Evolutionary conservation across 2,888 invertebrate genomes (phyloP), one percentile per base, ranked within the genome.

Genomic region (Drosophila mettleri): DNA sequence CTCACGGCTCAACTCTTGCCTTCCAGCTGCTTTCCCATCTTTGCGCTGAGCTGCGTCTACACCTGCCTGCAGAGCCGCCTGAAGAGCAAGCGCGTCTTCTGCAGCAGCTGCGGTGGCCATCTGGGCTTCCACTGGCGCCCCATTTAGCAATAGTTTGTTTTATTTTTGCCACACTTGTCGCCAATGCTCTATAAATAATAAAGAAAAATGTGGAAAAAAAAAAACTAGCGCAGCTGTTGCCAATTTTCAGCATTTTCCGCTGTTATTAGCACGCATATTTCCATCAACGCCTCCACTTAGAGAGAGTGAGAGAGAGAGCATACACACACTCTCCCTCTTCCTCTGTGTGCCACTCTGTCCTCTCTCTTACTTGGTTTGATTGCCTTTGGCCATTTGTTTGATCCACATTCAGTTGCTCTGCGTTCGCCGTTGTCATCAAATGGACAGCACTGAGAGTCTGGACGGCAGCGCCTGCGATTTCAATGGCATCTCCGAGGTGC

Each of bases 61-160:
- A 68, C 86, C 33, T 91, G 90, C 39, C 82, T 91, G 22, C 90
- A 91, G 77, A 89, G 88, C 52, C 90, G 89, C 5, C 74, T 90
- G 16, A 90, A 89, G 71, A 89, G 86, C 62, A 90, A 89, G 54
- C 86, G 91, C 16, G 64, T 90, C 69, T 92, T 91, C 66, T 91
- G 91, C 85, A 88, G 88, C 69, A 89, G 88, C 60, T 91, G 91
- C 68, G 92, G 91, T 31, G 92, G 91, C 4, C 91, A 91, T 57
- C 74, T 91, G 86, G 90, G 91, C 52, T 91, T 88, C 79, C 90
- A 89, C 71, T 81, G 84, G 78, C 88, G 91, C 34, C 89, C 89
- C 57, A 78, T 78, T 48, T 90, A 83, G 52, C 34, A 5, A 43
- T 16, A 62, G 31, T 46, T 41, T 12, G 18, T 27, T 2, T 14